Evolutionary conservation across 2,888 invertebrate genomes (phyloP).

Genomic region (Apodemia hepburni): DNA sequence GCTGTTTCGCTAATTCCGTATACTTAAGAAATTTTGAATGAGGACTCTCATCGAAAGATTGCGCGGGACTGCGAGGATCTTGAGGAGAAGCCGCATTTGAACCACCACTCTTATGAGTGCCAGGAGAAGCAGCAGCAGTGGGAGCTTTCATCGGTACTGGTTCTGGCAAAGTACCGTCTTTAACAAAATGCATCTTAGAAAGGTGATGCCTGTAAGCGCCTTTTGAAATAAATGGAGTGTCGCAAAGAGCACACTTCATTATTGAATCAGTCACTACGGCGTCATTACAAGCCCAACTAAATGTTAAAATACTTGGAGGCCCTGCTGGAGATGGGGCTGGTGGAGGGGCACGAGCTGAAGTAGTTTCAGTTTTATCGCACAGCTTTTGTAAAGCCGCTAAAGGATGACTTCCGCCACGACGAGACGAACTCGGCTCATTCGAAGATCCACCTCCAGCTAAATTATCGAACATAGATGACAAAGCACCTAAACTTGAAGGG

Average conservation of each 20-base stretch:
- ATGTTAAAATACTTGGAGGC: constrained; percentile 92
- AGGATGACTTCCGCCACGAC: constrained; percentile 91
- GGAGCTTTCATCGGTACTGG: constrained; percentile 83
- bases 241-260: constrained; percentile 97
- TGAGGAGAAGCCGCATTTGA: constrained; percentile 73
- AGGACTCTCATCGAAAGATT: constrained; percentile 92
- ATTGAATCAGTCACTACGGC: constrained; percentile 93
- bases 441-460: constrained; percentile 81
- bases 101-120: constrained; percentile 62
- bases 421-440: constrained; percentile 77
- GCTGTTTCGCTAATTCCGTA: constrained; percentile 98
- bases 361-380: constrained; percentile 96
- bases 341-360: constrained; percentile 79
- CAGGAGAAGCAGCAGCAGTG: constrained; percentile 64
- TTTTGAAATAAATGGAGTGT: constrained; percentile 97
- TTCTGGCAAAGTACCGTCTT: constrained; percentile 92
- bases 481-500: constrained; percentile 87
- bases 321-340: constrained; percentile 81
- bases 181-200: constrained; percentile 97
- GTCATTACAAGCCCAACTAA: constrained; percentile 97
- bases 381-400: constrained; percentile 96
- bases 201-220: constrained; percentile 98
- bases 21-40: constrained; percentile 99
- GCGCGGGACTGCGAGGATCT: constrained; percentile 80
- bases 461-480: constrained; percentile 95